A percentile compares a stretch with the other conserved stretches of the same genome.
These are phyloP conservation scores for Chiridota heheva DNA, from an alignment of 35 echinoderm and acorn worm genomes.

Conservation along the genomic window DNA sequence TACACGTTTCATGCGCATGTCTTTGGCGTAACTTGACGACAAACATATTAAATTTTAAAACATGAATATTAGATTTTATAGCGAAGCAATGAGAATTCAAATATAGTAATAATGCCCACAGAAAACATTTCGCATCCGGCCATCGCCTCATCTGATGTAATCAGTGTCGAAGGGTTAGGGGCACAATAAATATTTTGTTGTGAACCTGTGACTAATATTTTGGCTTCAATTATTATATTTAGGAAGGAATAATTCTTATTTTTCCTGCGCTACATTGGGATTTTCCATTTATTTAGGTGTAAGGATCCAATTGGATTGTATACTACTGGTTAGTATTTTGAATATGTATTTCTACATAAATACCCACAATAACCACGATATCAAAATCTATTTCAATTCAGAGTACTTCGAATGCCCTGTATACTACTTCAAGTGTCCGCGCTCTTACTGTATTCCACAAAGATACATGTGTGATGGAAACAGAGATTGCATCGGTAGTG, in stretches of 20 bases:
- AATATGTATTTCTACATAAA: neutral
- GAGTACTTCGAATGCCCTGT: slow-evolving; percentile 40
- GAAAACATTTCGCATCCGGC: too few species aligned
- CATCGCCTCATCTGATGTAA: too few species aligned
- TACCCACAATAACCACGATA: neutral
- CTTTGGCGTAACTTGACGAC: too few species aligned
- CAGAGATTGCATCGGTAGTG: slow-evolving; percentile 51
- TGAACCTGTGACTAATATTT: too few species aligned
- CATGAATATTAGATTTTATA: too few species aligned
- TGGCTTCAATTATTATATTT: neutral
- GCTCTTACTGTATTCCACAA: slow-evolving; percentile 68
- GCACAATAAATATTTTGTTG: too few species aligned
- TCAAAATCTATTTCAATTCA: slow-evolving; percentile 20
- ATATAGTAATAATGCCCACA: too few species aligned
- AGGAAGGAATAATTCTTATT: neutral
- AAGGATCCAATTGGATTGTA: neutral
- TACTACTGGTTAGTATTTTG: neutral
- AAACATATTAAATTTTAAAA: too few species aligned
- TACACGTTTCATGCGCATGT: too few species aligned
- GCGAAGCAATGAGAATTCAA: too few species aligned
- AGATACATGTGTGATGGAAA: slow-evolving; percentile 41
- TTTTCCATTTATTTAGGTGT: neutral
- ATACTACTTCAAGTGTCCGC: slow-evolving; percentile 52
- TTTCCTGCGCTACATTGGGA: too few species aligned
- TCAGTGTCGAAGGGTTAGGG: too few species aligned